A percentile compares a stretch with the other conserved stretches of the same genome.
These are phyloP conservation scores for Lagria hirta DNA, from an alignment of 2,888 invertebrate genomes.

Conservation along the genomic window DNA sequence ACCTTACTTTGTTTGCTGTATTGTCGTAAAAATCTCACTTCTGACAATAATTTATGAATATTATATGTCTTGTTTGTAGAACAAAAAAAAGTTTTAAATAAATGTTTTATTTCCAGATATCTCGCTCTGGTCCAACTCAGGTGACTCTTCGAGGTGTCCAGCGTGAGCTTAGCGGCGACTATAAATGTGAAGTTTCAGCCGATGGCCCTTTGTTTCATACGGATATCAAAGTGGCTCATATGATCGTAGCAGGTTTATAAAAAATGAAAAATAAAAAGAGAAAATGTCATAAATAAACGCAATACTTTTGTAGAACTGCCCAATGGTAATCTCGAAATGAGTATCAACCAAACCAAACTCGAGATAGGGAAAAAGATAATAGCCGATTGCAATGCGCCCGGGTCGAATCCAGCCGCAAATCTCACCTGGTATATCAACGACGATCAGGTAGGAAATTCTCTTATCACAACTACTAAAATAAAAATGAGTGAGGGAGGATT, in stretches of 20 bases:
- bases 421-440: conserved; percentile 56
- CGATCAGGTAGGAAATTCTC: conserved; percentile 30
- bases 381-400: conserved; percentile 53
- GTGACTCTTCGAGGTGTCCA: conserved; percentile 51
- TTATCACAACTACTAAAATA: too few species aligned
- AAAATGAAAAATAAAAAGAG: too few species aligned
- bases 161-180: conserved; percentile 51
- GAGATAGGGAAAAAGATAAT: conserved; percentile 53
- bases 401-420: conserved; percentile 53
- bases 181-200: conserved; percentile 55
- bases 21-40: too few species aligned
- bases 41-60: too few species aligned
- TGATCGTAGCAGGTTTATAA: conserved; percentile 54
- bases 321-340: conserved; percentile 48
- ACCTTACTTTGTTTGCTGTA: too few species aligned
- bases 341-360: conserved; percentile 52
- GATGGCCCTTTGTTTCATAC: conserved; percentile 55
- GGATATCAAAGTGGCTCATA: conserved; percentile 49
- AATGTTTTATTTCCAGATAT: conserved; percentile 49
- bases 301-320: conserved; percentile 50
- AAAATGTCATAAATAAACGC: conserved; percentile 24
- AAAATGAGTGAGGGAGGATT: too few species aligned
- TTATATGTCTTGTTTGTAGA: too few species aligned
- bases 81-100: too few species aligned
- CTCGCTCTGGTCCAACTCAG: conserved; percentile 50